Percentiles rank a stretch among this genome's conserved stretches.
Conservation (phyloP, 2,797 vertebrate species). For the Sebastes ruberrimus region DNA sequence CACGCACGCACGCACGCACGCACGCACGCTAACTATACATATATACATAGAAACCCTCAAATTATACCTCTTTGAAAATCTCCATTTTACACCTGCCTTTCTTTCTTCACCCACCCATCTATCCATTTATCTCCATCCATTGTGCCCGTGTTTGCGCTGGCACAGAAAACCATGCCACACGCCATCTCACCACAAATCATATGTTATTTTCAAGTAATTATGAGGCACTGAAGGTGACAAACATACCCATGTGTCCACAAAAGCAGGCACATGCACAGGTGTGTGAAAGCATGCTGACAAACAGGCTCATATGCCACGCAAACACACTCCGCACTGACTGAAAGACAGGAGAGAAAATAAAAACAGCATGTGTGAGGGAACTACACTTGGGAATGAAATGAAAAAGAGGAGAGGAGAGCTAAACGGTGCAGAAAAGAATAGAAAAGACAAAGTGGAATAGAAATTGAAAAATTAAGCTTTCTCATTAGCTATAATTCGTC, state of each 20-base stretch:
- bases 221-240: slow-evolving; percentile 9
- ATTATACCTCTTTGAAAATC: neutral
- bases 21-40: neutral
- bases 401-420: neutral
- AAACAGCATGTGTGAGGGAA: neutral
- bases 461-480: neutral
- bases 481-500: neutral
- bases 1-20: too few relatives aligned
- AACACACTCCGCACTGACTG: neutral
- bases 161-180: neutral
- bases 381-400: neutral
- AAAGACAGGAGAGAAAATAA: neutral
- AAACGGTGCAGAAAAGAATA: neutral
- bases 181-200: neutral
- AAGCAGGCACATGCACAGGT: neutral
- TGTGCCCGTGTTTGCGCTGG: neutral
- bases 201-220: slow-evolving; percentile 28
- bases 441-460: neutral
- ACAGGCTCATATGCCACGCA: neutral
- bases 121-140: neutral
- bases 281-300: slow-evolving; percentile 1
- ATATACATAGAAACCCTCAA: neutral
- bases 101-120: neutral
- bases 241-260: neutral
- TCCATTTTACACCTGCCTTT: neutral